Evolutionary conservation across 1,140 invertebrate species (phyloP).

Genomic region (Drosophila ohnishii): DNA sequence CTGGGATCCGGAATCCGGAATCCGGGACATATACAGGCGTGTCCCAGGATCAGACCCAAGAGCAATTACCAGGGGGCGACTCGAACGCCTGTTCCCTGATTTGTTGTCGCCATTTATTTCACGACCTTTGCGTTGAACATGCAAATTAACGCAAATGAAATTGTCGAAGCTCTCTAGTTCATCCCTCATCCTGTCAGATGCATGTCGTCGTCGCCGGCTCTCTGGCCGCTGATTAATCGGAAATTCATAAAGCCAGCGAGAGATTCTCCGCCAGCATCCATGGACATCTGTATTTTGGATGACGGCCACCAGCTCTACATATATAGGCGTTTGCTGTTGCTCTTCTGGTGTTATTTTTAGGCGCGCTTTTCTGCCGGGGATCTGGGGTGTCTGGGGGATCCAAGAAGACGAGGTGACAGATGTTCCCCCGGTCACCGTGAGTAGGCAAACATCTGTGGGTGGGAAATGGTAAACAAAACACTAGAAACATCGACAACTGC

Average conservation of each 20-base stretch:
- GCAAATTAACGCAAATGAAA: conserved; percentile 76
- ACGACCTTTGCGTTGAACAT: conserved; percentile 66
- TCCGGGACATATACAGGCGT: conserved; percentile 66
- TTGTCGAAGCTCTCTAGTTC: conserved; percentile 42
- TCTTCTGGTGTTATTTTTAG: conserved; percentile 15
- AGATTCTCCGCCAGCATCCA: not conserved
- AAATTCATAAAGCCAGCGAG: conserved; percentile 50
- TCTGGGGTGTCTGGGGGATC: not conserved
- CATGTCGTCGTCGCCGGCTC: conserved; percentile 68
- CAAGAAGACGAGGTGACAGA: conserved; percentile 20
- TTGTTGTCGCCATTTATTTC: conserved; percentile 79
- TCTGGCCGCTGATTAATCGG: conserved; percentile 63
- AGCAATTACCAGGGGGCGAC: conserved; percentile 66
- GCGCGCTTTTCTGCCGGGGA: not conserved
- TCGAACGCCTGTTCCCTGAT: conserved; percentile 58
- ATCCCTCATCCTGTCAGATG: conserved; percentile 73
- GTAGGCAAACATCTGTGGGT: conserved; percentile 9
- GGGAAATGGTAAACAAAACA: conserved; percentile 21
- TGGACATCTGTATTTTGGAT: conserved; percentile 15
- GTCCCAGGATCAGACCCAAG: conserved; percentile 36
- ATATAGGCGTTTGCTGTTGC: not conserved
- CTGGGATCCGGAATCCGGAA: not conserved
- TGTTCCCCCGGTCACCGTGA: conserved; percentile 17
- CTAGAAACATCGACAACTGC: conserved; percentile 6
- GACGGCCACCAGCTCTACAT: not conserved